Percentiles rank a stretch among this genome's conserved stretches.
phyloP scores from a whole-genome alignment of 2,888 invertebrate genomes.

The Aquatica leii region DNA sequence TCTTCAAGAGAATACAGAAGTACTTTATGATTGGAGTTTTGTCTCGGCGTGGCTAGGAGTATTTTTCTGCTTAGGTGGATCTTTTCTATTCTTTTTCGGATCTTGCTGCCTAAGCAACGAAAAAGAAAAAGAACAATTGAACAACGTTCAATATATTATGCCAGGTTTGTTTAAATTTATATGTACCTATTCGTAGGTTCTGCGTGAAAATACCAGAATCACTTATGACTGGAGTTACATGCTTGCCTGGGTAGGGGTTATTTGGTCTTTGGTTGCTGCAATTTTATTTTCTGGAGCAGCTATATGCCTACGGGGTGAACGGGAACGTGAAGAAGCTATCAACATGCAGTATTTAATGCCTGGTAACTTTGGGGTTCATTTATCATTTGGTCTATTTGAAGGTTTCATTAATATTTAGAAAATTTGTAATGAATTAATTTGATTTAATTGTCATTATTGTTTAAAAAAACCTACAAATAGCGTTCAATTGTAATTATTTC shows the following conservation, averaged over 20 bases:
- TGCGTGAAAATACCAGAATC: slow-evolving; percentile 84
- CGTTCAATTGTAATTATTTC: slow-evolving; percentile 12
- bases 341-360: slow-evolving; percentile 98
- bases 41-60: slow-evolving; percentile 85
- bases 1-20: slow-evolving; percentile 75
- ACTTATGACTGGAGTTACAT: slow-evolving; percentile 97
- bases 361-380: slow-evolving; percentile 68
- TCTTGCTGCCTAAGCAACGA: slow-evolving; percentile 81
- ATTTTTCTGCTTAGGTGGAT: slow-evolving; percentile 76
- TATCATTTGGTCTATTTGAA: slow-evolving; percentile 14
- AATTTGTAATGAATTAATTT: background rate
- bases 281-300: slow-evolving; percentile 93
- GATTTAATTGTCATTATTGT: background rate
- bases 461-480: slow-evolving; percentile 7
- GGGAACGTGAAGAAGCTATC: slow-evolving; percentile 93
- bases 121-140: slow-evolving; percentile 75
- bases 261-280: slow-evolving; percentile 88
- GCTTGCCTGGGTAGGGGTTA: slow-evolving; percentile 96
- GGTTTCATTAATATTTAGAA: background rate
- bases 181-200: slow-evolving; percentile 68
- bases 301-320: slow-evolving; percentile 92
- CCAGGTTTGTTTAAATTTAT: slow-evolving; percentile 68
- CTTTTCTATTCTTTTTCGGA: slow-evolving; percentile 81
- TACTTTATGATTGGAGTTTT: slow-evolving; percentile 87
- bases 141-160: slow-evolving; percentile 89